Evolutionary conservation across 92 coral and sea anemone species (phyloP), one percentile per base, ranked within the genome.

Genomic region (Actinernus sp.): DNA sequence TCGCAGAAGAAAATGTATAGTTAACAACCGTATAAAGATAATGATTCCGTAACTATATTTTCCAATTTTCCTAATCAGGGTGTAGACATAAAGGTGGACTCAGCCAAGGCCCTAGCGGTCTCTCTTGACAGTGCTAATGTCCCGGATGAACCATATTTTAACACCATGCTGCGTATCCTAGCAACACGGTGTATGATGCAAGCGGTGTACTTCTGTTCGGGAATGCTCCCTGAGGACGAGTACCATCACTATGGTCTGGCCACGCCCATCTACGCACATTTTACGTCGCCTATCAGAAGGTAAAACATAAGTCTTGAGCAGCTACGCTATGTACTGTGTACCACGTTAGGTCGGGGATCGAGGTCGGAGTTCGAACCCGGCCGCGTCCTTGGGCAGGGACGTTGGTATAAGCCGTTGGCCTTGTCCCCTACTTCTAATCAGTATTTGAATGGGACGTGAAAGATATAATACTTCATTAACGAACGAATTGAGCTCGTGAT

Each of bases 161-260:
- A 94, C 92, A 94, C 95, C 11, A 78, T 94, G 76, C 90, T 94
- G 51, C 97, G 98, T 56, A 91, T 94, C 63, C 63, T 94, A 78
- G 90, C 98, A 41, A 94, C 98, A 12, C 90, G 98, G 32, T 87
- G 98, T 85, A 94, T 94, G 98, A 91, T 94, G 97, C 97, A 94
- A 78, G 98, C 98, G 48, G 95, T 94, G 34, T 94, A 94, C 80
- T 94, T 94, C 76, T 94, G 98, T 74, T 91, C 97, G 70, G 98
- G 98, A 72, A 83, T 83, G 85, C 70, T 94, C 51, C 79, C 88
- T 51, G 69, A 84, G 55, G 98, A 91, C 31, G 92, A 94, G 67
- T 94, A 83, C 41, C 76, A 31, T 5, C 98, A 94, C 77, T 94
- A 94, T 73, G 98, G 98, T 44, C 79, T 94, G 70, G 98, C 98